Evolutionary conservation across 2,888 invertebrate species (phyloP).

Genomic region (Phaedon cochleariae): DNA sequence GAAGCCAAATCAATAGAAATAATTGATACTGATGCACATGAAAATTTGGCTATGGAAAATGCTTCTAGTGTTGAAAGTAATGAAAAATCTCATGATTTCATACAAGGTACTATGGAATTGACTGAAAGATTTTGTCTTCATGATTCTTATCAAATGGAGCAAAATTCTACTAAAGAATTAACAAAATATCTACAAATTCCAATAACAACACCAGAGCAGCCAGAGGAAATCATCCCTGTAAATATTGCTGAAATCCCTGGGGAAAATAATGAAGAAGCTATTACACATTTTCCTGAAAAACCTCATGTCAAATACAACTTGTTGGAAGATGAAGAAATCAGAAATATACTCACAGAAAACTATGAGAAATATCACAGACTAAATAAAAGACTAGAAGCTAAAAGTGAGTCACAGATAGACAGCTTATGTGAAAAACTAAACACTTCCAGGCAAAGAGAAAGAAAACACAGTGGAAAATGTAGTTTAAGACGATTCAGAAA

Average conservation of each 20-base stretch:
- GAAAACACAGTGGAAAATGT: neutral
- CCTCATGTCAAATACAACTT: too few species aligned
- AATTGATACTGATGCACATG: too few species aligned
- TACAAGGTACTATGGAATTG: too few species aligned
- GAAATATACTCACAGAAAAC: conserved; percentile 14
- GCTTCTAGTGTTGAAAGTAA: too few species aligned
- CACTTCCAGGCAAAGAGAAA: neutral
- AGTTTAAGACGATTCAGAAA: conserved; percentile 36
- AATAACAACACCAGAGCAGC: too few species aligned
- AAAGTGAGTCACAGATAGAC: neutral
- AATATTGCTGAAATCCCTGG: neutral
- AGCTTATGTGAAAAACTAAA: neutral
- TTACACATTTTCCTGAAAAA: neutral
- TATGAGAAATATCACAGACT: conserved; percentile 17
- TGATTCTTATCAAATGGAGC: too few species aligned
- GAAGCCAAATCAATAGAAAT: too few species aligned
- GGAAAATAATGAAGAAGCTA: neutral
- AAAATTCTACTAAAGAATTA: too few species aligned
- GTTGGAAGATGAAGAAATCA: conserved; percentile 14
- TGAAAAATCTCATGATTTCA: too few species aligned
- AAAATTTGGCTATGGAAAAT: too few species aligned
- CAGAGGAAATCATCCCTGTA: neutral
- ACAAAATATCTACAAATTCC: too few species aligned
- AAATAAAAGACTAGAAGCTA: neutral
- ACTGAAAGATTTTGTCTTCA: too few species aligned